Base-by-base conservation (phyloP, 2,113 vertebrate species). In the Oxyruncus cristatus region DNA sequence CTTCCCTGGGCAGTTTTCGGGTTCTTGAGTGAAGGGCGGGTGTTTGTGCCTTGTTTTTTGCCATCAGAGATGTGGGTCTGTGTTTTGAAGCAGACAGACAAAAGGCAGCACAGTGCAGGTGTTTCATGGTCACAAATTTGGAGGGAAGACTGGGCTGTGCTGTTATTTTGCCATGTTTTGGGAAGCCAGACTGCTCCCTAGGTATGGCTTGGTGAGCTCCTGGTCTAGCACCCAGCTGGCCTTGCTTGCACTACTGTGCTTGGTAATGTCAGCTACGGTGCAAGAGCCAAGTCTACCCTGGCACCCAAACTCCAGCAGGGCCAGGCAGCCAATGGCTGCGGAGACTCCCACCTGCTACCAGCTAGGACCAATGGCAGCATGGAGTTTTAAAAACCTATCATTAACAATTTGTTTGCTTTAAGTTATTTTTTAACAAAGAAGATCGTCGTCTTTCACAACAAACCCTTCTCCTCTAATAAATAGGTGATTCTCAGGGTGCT, bases 61-160 rank as follows among this genome's bases (percentile, higher is more conserved):
- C 71, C 39, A 5, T 55, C 39, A 46, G n/a, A 53, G 28, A 26
- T 30, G 27, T 9, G 49, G 21, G 16, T 42, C 12, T 67, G 79
- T 67, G 28, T 50, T 89, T 67, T 55, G 62, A 92, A 65, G 67
- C 67, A 47, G 63, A 47, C 9, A 37, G 83, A 46, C 1, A 1
- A 47, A 47, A 59, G 67, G 58, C 33, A 94, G 71, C 22, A 22
- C 59, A 88, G 12, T 0, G 0, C 49, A 76, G 62, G 14, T 7
- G 0, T 65, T 47, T 86, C 11, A 3, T 4, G 33, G 47, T 17
- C 1, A 0, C 68, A 42, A 35, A 32, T 70, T 52, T 27, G 68
- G 76, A 65, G 44, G n/a, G 59, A 47, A 73, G 59, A 30, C 26
- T 55, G 58, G 42, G 5, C 56, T 37, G 62, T 26, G 35, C n/a